These are phyloP conservation scores for Gasteruption jaculator DNA, from an alignment of 2,888 invertebrate species.

Conservation along the genomic window DNA sequence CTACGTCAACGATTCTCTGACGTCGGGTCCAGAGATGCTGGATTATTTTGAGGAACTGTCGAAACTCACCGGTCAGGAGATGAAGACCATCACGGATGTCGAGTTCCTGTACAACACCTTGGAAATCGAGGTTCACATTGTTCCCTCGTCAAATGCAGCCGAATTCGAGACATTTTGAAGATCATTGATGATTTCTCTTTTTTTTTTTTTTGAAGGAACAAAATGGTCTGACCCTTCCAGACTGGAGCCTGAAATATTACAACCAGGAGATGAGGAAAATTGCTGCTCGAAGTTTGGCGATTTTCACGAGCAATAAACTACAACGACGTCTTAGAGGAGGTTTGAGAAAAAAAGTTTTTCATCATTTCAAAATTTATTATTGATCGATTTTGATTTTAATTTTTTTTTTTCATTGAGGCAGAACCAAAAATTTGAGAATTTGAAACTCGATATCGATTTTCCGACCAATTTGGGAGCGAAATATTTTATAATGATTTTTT, in stretches of 20 bases:
- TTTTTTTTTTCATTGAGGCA: too few species aligned
- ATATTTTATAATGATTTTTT: too few species aligned
- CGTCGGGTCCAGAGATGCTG: constrained; percentile 55
- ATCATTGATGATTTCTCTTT: neutral
- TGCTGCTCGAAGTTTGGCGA: constrained; percentile 65
- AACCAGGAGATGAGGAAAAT: constrained; percentile 64
- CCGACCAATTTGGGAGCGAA: too few species aligned
- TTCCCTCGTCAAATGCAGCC: neutral
- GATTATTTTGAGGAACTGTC: constrained; percentile 64
- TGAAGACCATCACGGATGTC: constrained; percentile 61
- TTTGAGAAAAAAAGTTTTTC: too few species aligned
- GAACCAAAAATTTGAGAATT: too few species aligned
- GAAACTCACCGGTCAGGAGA: constrained; percentile 55
- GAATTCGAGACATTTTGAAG: neutral
- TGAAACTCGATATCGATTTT: too few species aligned
- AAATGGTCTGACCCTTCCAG: constrained; percentile 67
- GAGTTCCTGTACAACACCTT: constrained; percentile 71
- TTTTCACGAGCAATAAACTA: constrained; percentile 66
- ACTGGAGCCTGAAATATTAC: constrained; percentile 69
- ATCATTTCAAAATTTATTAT: too few species aligned
- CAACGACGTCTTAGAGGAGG: constrained; percentile 73
- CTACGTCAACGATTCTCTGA: constrained; percentile 53
- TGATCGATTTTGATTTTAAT: too few species aligned
- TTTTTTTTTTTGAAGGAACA: constrained; percentile 45
- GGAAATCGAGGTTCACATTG: constrained; percentile 55